Evolutionary conservation across 92 coral and sea anemone genomes (phyloP), one percentile per base, ranked within the genome.

Genomic region (Epizoanthus stellaris): DNA sequence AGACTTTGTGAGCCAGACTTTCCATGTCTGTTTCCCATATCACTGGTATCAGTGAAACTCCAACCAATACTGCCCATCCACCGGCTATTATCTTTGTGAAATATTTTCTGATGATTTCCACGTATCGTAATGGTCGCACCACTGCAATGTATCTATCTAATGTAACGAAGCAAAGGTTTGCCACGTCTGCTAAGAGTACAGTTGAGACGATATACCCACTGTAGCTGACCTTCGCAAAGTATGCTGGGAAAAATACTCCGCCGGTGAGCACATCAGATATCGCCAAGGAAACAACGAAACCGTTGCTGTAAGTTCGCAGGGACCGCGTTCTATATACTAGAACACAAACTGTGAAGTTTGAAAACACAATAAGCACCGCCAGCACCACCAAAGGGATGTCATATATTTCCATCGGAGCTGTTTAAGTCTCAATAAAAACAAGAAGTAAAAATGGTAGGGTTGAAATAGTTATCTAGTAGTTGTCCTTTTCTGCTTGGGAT

Each of bases 201-300:
- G 23, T 34, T 9, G 80, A 56, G 45, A 75, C 80, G 30, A 75
- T 59, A 14, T 75, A 75, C 4, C 80, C 80, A 6, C 12, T 25
- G 57, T 25, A 75, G 16, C 67, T 30, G 19, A 38, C 80, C 17
- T 59, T 56, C 66, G 80, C 80, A 75, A 75, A 54, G 80, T 75
- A 75, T n/a, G 64, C 54, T 54, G 80, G 80, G 66, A 75, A 74
- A 56, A 75, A 75, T 16, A 75, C 80, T 75, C 80, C 80, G 8
- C 80, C 80, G 3, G 80, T 75, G 4, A 75, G 20, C 9, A 75
- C 45, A 54, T 75, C 80, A 53, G 80, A 75, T 53, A 75, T 53
- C 1, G 80, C 80, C 43, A 75, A 25, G 4, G 80, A 75, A 3
- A 75, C 80, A 14, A 75, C 80, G 9, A 75, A 75, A 13, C 80